Evolutionary conservation across 2,113 vertebrate species (phyloP).

Genomic region (Spea bombifrons): DNA sequence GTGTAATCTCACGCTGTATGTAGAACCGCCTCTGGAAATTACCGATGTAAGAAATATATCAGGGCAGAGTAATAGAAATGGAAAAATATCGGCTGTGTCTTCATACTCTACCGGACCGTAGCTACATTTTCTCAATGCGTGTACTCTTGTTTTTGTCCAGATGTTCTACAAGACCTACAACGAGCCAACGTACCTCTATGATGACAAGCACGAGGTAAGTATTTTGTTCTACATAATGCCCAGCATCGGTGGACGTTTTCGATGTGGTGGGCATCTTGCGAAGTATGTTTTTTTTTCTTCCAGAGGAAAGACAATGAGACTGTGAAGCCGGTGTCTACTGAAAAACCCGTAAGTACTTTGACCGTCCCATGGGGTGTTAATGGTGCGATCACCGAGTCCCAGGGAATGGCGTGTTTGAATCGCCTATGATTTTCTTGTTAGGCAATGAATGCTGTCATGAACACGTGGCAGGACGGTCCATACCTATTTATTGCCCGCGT

Average conservation of each 20-base stretch:
- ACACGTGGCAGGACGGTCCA: slow-evolving; percentile 86
- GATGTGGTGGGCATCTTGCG: background rate
- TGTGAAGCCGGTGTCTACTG: slow-evolving; percentile 57
- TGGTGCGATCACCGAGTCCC: too few relatives aligned
- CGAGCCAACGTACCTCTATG: slow-evolving; percentile 72
- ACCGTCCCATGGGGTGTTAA: too few relatives aligned
- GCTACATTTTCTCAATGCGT: too few relatives aligned
- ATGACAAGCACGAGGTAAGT: slow-evolving; percentile 69
- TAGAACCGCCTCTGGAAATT: too few relatives aligned
- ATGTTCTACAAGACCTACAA: slow-evolving; percentile 74
- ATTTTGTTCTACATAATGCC: background rate
- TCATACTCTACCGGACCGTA: too few relatives aligned
- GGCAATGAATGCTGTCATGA: slow-evolving; percentile 76
- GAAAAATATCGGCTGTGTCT: too few relatives aligned
- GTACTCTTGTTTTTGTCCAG: slow-evolving; percentile 55
- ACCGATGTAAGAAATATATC: too few relatives aligned
- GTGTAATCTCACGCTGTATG: too few relatives aligned
- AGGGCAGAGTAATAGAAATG: too few relatives aligned
- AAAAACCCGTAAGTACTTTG: slow-evolving; percentile 63
- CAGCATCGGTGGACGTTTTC: too few relatives aligned
- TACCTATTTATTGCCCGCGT: slow-evolving; percentile 90
- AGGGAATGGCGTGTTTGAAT: too few relatives aligned
- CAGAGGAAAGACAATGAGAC: slow-evolving; percentile 62
- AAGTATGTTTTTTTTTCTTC: slow-evolving; percentile 20
- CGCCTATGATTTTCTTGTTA: slow-evolving; percentile 45